Evolutionary conservation across 1,140 invertebrate species (phyloP).

Genomic region (Eriosoma lanigerum): DNA sequence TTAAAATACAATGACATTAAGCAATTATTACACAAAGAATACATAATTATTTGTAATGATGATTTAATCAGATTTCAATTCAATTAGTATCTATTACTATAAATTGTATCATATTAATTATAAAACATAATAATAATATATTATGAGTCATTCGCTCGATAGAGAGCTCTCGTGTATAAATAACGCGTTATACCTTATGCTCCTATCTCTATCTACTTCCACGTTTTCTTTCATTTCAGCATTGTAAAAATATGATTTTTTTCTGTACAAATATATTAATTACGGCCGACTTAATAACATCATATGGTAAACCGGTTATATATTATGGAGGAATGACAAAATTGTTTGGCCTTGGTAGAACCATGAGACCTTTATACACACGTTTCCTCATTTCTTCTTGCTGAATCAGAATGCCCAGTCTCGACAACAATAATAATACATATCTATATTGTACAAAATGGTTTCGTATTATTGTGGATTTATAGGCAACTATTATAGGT

Average conservation of each 20-base stretch:
- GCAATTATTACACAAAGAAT: too few relatives aligned
- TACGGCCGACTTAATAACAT: neutral
- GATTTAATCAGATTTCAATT: conserved; percentile 16
- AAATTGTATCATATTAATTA: too few relatives aligned
- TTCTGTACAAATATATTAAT: neutral
- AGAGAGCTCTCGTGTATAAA: too few relatives aligned
- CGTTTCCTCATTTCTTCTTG: conserved; percentile 39
- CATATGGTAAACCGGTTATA: conserved; percentile 18
- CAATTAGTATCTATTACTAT: neutral
- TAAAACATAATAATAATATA: too few relatives aligned
- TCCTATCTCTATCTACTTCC: too few relatives aligned
- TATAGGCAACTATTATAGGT: too few relatives aligned
- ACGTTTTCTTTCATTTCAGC: neutral
- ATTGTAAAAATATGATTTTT: neutral
- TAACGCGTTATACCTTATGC: too few relatives aligned
- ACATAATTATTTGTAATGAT: neutral
- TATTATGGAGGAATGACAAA: conserved; percentile 45
- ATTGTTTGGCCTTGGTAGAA: conserved; percentile 34
- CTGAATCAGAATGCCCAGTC: conserved; percentile 17
- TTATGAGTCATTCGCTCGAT: too few relatives aligned
- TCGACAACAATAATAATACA: neutral
- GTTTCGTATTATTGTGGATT: too few relatives aligned
- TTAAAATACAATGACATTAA: too few relatives aligned
- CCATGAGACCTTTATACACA: conserved; percentile 14
- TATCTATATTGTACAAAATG: neutral